Percentiles rank a stretch among this genome's conserved stretches.
Evolutionary conservation across 2,797 vertebrate species (phyloP).

Genomic region (Columba guinea): DNA sequence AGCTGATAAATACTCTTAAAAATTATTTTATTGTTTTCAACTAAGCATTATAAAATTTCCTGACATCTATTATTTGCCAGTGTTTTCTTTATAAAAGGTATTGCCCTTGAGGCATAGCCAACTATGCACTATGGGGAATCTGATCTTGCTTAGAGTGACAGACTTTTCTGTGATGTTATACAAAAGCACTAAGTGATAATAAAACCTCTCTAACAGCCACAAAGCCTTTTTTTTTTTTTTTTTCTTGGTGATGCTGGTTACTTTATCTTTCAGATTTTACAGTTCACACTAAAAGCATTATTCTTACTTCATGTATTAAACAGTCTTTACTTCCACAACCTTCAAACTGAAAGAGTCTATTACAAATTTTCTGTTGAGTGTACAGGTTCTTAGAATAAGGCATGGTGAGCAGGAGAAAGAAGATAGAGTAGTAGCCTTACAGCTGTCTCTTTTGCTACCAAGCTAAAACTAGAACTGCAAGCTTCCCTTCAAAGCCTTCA

Average conservation of each 20-base stretch:
- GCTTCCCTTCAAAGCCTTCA: slow-evolving; percentile 7
- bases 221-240: background rate
- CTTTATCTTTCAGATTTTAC: background rate
- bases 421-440: background rate
- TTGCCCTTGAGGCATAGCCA: background rate
- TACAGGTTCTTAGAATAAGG: background rate
- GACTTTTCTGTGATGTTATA: background rate
- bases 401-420: background rate
- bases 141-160: background rate
- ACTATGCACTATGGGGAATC: background rate
- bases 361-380: background rate
- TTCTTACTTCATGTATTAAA: background rate
- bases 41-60: background rate
- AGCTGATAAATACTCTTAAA: background rate
- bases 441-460: background rate
- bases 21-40: background rate
- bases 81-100: background rate
- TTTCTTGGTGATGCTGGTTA: background rate
- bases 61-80: background rate
- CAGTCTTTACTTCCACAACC: background rate
- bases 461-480: background rate
- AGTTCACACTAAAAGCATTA: background rate
- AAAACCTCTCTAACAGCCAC: background rate
- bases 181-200: background rate
- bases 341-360: background rate